Percentiles rank a stretch among this genome's conserved stretches.
These are phyloP conservation scores for Corapipo altera DNA, from an alignment of 2,113 vertebrate genomes.

Conservation along the genomic window DNA sequence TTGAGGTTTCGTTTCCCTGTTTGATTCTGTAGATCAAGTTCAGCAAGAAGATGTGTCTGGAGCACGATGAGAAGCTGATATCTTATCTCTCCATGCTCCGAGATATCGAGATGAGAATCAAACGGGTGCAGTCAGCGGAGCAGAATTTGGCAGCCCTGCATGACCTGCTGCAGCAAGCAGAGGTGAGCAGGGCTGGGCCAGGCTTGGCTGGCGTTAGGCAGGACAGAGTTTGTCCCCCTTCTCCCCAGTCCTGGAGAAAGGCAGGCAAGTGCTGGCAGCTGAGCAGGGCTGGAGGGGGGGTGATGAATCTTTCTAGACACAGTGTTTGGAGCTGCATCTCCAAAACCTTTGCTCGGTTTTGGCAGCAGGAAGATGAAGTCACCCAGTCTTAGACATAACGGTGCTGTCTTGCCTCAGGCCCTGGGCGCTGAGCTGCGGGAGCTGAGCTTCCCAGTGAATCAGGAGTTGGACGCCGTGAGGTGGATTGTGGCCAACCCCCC, in stretches of 20 bases:
- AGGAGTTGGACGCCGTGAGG: slow-evolving; percentile 79
- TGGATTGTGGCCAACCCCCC: slow-evolving; percentile 74
- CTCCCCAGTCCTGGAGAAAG: background rate
- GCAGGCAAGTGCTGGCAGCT: background rate
- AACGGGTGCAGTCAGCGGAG: slow-evolving; percentile 75
- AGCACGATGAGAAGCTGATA: slow-evolving; percentile 86
- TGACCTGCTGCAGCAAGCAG: slow-evolving; percentile 80
- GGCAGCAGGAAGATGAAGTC: background rate
- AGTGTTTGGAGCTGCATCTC: background rate
- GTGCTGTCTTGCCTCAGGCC: slow-evolving; percentile 69
- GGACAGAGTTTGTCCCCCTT: background rate
- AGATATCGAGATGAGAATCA: slow-evolving; percentile 88
- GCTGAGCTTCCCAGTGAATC: slow-evolving; percentile 79
- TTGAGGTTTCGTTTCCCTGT: background rate
- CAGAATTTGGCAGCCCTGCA: slow-evolving; percentile 74
- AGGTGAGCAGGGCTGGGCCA: slow-evolving; percentile 73
- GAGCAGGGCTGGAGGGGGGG: background rate
- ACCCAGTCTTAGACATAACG: background rate
- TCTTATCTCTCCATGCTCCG: slow-evolving; percentile 88
- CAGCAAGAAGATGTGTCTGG: slow-evolving; percentile 85
- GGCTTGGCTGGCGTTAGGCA: background rate
- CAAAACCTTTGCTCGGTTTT: background rate
- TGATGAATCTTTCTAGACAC: background rate
- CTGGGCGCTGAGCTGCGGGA: slow-evolving; percentile 85
- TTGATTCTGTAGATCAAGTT: slow-evolving; percentile 73